phyloP scores from a whole-genome alignment of 2,888 invertebrate genomes.

The Eupelmus urozonus region DNA sequence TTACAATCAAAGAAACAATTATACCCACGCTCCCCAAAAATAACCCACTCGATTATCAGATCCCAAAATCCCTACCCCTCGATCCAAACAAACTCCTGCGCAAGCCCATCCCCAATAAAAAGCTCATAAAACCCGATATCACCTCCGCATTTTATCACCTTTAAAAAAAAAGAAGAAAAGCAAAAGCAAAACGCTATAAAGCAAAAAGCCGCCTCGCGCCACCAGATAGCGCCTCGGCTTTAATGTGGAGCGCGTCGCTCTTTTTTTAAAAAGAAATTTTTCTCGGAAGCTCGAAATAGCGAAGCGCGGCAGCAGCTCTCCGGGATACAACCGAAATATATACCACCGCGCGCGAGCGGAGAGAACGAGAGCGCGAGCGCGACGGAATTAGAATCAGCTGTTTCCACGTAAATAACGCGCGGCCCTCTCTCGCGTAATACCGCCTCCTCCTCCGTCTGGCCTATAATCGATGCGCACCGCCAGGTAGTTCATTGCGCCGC shows the following conservation, averaged over 20 bases:
- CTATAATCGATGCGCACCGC: conserved; percentile 57
- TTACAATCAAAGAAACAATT: no score
- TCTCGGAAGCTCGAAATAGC: conserved; percentile 52
- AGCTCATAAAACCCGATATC: background rate
- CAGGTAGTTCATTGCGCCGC: conserved; percentile 32
- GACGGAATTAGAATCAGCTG: conserved; percentile 65
- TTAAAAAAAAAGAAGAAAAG: background rate
- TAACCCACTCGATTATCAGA: no score
- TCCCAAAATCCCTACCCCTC: background rate
- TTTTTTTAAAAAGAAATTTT: conserved; percentile 34
- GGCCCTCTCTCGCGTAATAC: background rate
- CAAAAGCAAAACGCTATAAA: background rate
- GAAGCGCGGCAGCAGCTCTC: background rate
- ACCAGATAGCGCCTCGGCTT: no score
- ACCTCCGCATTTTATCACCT: no score
- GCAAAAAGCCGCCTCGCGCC: background rate
- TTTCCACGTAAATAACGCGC: conserved; percentile 62
- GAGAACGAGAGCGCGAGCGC: conserved; percentile 32
- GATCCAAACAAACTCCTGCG: background rate
- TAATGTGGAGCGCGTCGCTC: no score
- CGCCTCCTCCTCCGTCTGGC: background rate
- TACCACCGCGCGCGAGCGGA: conserved; percentile 46
- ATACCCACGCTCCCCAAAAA: no score
- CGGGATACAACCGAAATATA: conserved; percentile 23
- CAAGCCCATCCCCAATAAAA: background rate